A percentile compares a stretch with the other conserved stretches of the same genome.
Evolutionary conservation across 1,140 invertebrate species (phyloP).

Genomic region (Achatina immaculata): DNA sequence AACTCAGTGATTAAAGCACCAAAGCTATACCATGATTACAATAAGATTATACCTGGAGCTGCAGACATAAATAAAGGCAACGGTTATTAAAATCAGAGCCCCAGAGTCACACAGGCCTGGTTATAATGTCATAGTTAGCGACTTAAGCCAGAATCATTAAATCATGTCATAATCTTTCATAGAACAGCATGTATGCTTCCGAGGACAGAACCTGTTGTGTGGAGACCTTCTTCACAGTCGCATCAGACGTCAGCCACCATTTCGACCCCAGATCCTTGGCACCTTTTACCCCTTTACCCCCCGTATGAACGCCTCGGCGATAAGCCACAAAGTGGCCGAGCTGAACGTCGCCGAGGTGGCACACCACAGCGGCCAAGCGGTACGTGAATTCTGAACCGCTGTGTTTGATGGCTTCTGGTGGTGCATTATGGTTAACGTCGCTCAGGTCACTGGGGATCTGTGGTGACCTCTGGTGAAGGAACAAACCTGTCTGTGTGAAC

Average conservation of each 20-base stretch:
- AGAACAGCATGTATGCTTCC: slow-evolving; percentile 74
- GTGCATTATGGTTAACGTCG: slow-evolving; percentile 61
- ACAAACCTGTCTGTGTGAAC: slow-evolving; percentile 57
- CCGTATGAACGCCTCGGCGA: slow-evolving; percentile 75
- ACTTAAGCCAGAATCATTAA: too few species aligned
- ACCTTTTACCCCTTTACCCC: slow-evolving; percentile 53
- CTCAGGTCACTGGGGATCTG: slow-evolving; percentile 44
- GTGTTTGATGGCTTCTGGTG: slow-evolving; percentile 30
- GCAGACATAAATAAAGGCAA: too few species aligned
- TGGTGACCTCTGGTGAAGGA: slow-evolving; percentile 45
- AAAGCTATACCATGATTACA: too few species aligned
- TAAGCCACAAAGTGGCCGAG: slow-evolving; percentile 94
- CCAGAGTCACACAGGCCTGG: too few species aligned
- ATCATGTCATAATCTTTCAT: slow-evolving; percentile 71
- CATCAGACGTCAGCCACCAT: slow-evolving; percentile 73
- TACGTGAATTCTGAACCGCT: slow-evolving; percentile 72
- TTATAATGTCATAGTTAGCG: too few species aligned
- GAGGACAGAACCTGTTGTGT: slow-evolving; percentile 68
- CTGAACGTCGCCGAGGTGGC: slow-evolving; percentile 86
- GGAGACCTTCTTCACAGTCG: slow-evolving; percentile 64
- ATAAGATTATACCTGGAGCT: too few species aligned
- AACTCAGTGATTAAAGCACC: too few species aligned
- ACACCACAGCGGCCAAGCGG: slow-evolving; percentile 86
- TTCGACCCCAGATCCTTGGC: slow-evolving; percentile 38
- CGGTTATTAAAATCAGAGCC: too few species aligned